Conservation (phyloP, 1,140 invertebrate species). For the Scaptomyza hsui region DNA sequence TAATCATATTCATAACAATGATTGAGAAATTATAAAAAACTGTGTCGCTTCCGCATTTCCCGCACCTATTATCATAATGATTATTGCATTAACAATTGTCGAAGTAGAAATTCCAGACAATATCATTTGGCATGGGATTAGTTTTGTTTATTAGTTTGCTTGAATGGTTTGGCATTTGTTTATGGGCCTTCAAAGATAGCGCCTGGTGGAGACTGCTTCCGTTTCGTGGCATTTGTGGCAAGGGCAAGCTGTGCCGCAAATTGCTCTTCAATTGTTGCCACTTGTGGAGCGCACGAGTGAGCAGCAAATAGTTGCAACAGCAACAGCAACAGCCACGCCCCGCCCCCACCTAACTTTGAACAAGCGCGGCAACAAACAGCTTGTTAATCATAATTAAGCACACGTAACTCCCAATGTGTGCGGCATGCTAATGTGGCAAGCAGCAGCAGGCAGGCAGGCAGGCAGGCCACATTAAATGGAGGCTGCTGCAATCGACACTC, state of each 20-base stretch:
- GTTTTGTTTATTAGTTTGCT: constrained; percentile 9
- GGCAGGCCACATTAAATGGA: constrained; percentile 29
- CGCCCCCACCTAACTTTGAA: not conserved
- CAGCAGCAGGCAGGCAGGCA: constrained; percentile 36
- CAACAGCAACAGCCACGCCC: constrained; percentile 34
- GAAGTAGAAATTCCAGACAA: constrained; percentile 1
- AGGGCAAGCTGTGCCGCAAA: constrained; percentile 52
- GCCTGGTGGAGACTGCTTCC: constrained; percentile 51
- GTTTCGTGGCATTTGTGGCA: constrained; percentile 36
- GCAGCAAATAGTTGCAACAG: constrained; percentile 25
- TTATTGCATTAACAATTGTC: constrained; percentile 48
- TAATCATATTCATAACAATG: constrained; percentile 43
- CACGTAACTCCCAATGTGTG: constrained; percentile 55
- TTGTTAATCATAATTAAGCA: constrained; percentile 72
- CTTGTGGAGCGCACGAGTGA: constrained; percentile 55
- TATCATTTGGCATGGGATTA: constrained; percentile 25
- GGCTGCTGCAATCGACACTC: constrained; percentile 67
- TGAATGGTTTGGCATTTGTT: constrained; percentile 35
- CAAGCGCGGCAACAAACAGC: constrained; percentile 50
- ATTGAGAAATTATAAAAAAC: constrained; percentile 48
- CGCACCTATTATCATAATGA: constrained; percentile 49
- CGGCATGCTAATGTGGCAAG: constrained; percentile 66
- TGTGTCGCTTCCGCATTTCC: constrained; percentile 66
- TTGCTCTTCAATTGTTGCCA: constrained; percentile 59
- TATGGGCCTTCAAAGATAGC: constrained; percentile 7